A percentile compares a stretch with the other conserved stretches of the same genome.
Evolutionary conservation across 1,140 invertebrate species (phyloP).

Genomic region (Drosophila trapezifrons): DNA sequence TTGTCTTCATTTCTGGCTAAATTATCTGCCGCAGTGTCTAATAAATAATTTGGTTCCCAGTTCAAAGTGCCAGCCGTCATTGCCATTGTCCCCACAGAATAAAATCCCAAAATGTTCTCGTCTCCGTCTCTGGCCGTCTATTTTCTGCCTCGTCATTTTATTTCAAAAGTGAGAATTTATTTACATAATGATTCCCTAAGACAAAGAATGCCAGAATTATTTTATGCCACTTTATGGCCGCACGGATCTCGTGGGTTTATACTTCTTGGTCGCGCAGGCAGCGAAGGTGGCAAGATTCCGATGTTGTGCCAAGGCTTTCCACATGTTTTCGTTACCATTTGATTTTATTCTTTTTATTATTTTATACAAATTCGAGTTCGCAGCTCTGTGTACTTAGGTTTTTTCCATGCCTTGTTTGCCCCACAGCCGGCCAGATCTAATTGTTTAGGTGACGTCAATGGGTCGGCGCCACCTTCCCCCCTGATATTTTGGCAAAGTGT

Average conservation of each 20-base stretch:
- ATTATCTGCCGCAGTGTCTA: conserved; percentile 63
- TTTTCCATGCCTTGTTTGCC: conserved; percentile 71
- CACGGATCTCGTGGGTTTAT: conserved; percentile 38
- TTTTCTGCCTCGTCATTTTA: conserved; percentile 72
- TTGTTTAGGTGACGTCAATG: conserved; percentile 79
- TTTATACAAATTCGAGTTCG: conserved; percentile 71
- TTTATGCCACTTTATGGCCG: conserved; percentile 76
- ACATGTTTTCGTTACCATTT: conserved; percentile 67
- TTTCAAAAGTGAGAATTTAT: conserved; percentile 81
- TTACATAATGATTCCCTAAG: conserved; percentile 79
- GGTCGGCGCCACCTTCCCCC: conserved; percentile 36
- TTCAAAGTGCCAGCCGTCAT: conserved; percentile 52
- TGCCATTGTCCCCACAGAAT: conserved; percentile 34
- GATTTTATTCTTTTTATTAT: conserved; percentile 71
- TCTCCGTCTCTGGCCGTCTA: conserved; percentile 22
- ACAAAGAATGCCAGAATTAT: conserved; percentile 81
- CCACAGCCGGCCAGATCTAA: conserved; percentile 39
- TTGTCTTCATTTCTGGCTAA: conserved; percentile 50
- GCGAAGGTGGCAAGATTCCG: conserved; percentile 73
- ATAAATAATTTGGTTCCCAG: conserved; percentile 60
- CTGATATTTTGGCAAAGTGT: conserved; percentile 24
- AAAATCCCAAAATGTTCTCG: conserved; percentile 26
- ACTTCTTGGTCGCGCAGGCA: conserved; percentile 9
- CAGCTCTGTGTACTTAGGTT: conserved; percentile 53
- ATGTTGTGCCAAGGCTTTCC: conserved; percentile 69